Conservation (phyloP, 2,113 vertebrate species). For the Arothron firmamentum region DNA sequence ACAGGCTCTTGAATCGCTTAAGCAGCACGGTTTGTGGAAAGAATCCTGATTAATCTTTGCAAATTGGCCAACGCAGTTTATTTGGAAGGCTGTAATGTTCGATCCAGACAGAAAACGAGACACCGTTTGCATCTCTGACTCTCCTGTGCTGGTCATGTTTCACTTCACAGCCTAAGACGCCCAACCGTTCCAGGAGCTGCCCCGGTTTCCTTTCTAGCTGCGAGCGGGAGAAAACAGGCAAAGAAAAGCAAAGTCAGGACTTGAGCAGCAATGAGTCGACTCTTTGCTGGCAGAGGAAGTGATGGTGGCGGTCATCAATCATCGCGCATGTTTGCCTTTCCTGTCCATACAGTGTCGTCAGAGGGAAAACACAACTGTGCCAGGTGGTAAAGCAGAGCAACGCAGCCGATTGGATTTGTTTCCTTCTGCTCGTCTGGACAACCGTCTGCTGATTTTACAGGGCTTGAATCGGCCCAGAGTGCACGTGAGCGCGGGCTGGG, state of each 20-base stretch:
- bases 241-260: conserved; percentile 66
- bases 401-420: conserved; percentile 62
- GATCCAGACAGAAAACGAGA: too few species aligned
- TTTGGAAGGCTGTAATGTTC: conserved; percentile 39
- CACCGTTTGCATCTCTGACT: too few species aligned
- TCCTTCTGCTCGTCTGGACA: conserved; percentile 57
- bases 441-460: conserved; percentile 34
- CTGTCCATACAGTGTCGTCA: conserved; percentile 71
- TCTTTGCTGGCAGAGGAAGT: conserved; percentile 57
- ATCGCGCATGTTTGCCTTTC: conserved; percentile 73
- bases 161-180: conserved; percentile 55
- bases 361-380: conserved; percentile 68
- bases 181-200: conserved; percentile 51
- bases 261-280: conserved; percentile 53
- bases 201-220: conserved; percentile 61
- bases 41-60: not conserved
- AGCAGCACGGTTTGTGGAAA: not conserved
- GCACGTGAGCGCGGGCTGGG: too few species aligned
- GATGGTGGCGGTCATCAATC: conserved; percentile 67
- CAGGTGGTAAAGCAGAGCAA: conserved; percentile 59
- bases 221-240: conserved; percentile 52
- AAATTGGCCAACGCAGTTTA: conserved; percentile 12
- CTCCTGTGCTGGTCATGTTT: too few species aligned
- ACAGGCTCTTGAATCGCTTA: not conserved
- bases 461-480: conserved; percentile 6